Evolutionary conservation across 2,113 vertebrate species (phyloP), one percentile per base, ranked within the genome.

Genomic region (Lutjanus erythropterus): DNA sequence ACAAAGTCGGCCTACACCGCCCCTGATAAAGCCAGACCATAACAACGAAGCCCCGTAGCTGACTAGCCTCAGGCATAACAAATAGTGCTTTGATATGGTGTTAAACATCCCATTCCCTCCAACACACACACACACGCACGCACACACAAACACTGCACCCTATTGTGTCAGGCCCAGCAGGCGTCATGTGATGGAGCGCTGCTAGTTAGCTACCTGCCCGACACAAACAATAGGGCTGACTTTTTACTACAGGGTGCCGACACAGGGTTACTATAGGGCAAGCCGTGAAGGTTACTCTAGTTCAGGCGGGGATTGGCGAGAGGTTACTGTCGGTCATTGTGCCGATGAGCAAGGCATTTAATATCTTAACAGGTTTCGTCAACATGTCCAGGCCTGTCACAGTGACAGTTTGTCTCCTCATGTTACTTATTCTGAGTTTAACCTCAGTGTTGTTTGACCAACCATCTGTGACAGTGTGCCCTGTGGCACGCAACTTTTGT

Each of bases 71-170:
- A 69, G 88, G 89, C 86, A 92, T 76, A 90, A 93, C 90, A 94
- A 93, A 92, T 91, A 86, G 44, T 3, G 85, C 91, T 94, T 93
- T 93, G 93, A 93, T 92, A 91, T 90, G 89, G 90, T 85, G 93
- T 93, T 89, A 89, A 92, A 94, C 92, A 93, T 89, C 86, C 93
- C 87, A 86, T 88, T 88, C 88, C 81, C 84, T 81, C 59, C 70
- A 67, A 25, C 58, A 50, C 59, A 5, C 77, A 75, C 50, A 60
- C 80, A 81, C 79, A 77, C 80, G 64, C 58, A 52, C 47, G 21
- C 80, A 81, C 81, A 90, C 86, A 91, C 90, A 90, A 84, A 91
- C 90, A 92, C 74, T 55, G 74, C 5, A 27, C 64, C 80, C 90
- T 64, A 93, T 93, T 94, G 93, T 94, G 88, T 90, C 88, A 87